Conservation (phyloP, 2,113 vertebrate genomes). For the Microcebus tavaratra region DNA sequence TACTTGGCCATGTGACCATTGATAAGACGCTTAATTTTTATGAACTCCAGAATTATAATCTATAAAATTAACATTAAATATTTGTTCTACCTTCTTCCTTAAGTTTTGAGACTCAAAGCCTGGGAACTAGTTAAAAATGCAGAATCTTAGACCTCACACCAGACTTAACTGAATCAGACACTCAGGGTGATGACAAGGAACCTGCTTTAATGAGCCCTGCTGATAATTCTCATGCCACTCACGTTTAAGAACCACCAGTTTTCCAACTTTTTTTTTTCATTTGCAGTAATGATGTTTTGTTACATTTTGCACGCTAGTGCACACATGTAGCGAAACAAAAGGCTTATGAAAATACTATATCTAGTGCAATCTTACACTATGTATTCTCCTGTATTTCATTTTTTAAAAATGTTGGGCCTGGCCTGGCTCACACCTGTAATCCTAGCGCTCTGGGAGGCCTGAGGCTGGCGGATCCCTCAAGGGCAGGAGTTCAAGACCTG, state of each 20-base stretch:
- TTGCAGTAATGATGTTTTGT: neutral
- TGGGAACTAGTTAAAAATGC: neutral
- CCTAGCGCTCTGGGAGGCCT: too few relatives aligned
- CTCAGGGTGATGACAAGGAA: neutral
- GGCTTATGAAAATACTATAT: neutral
- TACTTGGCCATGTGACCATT: neutral
- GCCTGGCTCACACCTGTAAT: too few relatives aligned
- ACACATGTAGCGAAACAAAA: neutral
- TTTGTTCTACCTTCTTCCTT: neutral
- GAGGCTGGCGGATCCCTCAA: too few relatives aligned
- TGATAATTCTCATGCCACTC: neutral
- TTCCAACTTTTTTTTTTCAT: neutral
- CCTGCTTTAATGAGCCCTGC: neutral
- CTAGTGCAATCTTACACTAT: neutral
- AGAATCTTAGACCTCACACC: neutral
- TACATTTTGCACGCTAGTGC: fast-evolving
- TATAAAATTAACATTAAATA: neutral
- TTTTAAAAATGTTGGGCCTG: neutral
- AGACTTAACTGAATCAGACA: neutral
- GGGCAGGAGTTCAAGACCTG: too few relatives aligned
- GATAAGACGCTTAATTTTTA: neutral
- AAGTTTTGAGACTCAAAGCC: neutral
- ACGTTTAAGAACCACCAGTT: neutral
- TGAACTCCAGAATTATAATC: neutral
- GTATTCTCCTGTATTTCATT: neutral